Evolutionary conservation across 2,113 vertebrate genomes (phyloP).

Genomic region (Mungos mungo): DNA sequence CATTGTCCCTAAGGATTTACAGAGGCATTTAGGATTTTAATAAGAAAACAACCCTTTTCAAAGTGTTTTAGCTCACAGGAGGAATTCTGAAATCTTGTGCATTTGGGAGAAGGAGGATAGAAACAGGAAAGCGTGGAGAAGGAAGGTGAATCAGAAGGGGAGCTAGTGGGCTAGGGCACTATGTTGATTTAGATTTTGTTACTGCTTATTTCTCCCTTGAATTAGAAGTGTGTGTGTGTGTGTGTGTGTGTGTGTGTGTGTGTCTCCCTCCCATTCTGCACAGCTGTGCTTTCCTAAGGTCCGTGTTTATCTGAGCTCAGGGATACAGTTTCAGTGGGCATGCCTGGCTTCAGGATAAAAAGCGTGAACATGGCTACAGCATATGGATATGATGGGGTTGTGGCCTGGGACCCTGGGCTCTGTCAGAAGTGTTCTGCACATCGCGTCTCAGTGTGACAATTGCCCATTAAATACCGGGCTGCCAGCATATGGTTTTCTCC

Average conservation of each 20-base stretch:
- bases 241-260: not conserved
- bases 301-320: not conserved
- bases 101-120: not conserved
- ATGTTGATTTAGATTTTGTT: not conserved
- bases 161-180: not conserved
- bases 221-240: not conserved
- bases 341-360: conserved; percentile 39
- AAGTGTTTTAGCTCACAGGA: not conserved
- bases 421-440: not conserved
- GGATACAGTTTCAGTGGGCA: conserved; percentile 47
- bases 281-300: conserved; percentile 58
- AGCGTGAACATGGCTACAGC: not conserved
- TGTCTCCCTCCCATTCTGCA: not conserved
- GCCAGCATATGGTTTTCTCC: conserved; percentile 20
- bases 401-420: not conserved
- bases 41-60: not conserved
- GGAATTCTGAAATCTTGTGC: not conserved
- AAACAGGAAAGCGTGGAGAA: not conserved
- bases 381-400: conserved; percentile 23
- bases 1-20: not conserved
- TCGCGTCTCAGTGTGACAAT: conserved; percentile 41
- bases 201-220: not conserved
- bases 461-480: conserved; percentile 51
- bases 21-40: not conserved
- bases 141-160: not conserved